Percentiles rank a stretch among this genome's conserved stretches.
These are phyloP conservation scores for Neomorphus geoffroyi DNA, from an alignment of 2,797 vertebrate genomes.

Conservation along the genomic window DNA sequence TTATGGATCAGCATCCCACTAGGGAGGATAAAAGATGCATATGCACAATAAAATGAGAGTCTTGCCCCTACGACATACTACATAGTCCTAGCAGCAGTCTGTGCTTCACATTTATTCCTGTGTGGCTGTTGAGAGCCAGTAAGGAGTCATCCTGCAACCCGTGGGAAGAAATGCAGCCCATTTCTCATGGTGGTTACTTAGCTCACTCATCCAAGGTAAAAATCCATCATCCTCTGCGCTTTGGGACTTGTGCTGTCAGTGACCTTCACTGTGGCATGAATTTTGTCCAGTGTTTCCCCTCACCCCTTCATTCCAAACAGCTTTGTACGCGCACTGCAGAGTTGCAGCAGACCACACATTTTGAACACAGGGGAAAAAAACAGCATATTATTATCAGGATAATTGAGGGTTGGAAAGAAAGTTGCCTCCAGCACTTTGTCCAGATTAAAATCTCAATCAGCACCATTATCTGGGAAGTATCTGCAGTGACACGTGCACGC, in stretches of 20 bases:
- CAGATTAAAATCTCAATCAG: constrained; percentile 66
- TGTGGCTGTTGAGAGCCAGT: not conserved
- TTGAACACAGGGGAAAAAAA: not conserved
- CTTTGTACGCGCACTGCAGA: not conserved
- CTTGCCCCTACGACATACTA: not conserved
- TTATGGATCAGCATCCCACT: constrained; percentile 24
- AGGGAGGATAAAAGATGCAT: constrained; percentile 2
- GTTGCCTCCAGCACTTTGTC: constrained; percentile 17
- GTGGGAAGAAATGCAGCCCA: constrained; percentile 23
- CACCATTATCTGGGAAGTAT: constrained; percentile 54
- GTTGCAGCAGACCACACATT: constrained; percentile 51
- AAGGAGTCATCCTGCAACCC: not conserved
- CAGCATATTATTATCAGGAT: constrained; percentile 45
- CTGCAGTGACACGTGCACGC: constrained; percentile 11
- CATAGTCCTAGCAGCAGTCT: not conserved
- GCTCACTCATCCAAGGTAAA: not conserved
- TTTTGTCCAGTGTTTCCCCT: not conserved
- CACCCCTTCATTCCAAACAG: not conserved
- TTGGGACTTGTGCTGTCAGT: not conserved
- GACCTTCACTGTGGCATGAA: not conserved
- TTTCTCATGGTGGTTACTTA: not conserved
- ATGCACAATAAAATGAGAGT: not conserved
- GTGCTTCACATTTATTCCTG: not conserved
- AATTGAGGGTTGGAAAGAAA: constrained; percentile 50
- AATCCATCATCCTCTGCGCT: not conserved